phyloP scores from a whole-genome alignment of 2,113 vertebrate genomes.

The Oncorhynchus clarkii region DNA sequence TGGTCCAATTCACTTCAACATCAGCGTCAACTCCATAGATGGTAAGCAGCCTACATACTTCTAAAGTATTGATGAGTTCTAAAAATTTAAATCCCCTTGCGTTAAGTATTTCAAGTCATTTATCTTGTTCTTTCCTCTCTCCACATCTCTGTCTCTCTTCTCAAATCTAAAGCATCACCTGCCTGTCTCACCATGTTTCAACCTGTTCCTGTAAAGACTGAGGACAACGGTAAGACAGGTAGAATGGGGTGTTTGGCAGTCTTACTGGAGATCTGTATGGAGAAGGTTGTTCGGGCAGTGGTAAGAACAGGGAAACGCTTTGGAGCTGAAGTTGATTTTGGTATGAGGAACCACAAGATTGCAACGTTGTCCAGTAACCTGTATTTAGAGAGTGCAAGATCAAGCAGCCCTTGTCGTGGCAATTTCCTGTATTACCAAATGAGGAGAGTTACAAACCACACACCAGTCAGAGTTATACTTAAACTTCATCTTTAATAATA shows the following conservation, averaged over 20 bases:
- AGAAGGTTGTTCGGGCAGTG: background rate
- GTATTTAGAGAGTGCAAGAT: too few relatives aligned
- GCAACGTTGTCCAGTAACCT: too few relatives aligned
- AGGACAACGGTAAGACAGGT: slow-evolving; percentile 25
- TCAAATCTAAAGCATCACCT: slow-evolving; percentile 11
- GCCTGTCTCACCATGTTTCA: background rate
- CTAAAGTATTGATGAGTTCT: background rate
- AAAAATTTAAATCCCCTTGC: background rate
- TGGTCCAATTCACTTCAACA: slow-evolving; percentile 31
- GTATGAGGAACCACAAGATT: too few relatives aligned
- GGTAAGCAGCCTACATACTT: slow-evolving; percentile 22
- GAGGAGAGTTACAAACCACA: too few relatives aligned
- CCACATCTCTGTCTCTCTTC: background rate
- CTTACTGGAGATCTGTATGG: background rate
- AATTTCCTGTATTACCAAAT: too few relatives aligned
- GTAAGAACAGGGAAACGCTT: too few relatives aligned
- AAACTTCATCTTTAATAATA: too few relatives aligned
- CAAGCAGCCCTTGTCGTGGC: too few relatives aligned
- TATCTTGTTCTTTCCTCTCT: background rate
- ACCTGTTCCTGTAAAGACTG: background rate
- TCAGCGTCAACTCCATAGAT: slow-evolving; percentile 27
- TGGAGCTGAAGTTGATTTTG: too few relatives aligned
- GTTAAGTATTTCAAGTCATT: background rate
- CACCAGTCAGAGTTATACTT: too few relatives aligned
- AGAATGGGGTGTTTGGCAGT: background rate